These are phyloP conservation scores for Potamarius usumacintae DNA, from an alignment of 2,113 vertebrate genomes.

Conservation along the genomic window DNA sequence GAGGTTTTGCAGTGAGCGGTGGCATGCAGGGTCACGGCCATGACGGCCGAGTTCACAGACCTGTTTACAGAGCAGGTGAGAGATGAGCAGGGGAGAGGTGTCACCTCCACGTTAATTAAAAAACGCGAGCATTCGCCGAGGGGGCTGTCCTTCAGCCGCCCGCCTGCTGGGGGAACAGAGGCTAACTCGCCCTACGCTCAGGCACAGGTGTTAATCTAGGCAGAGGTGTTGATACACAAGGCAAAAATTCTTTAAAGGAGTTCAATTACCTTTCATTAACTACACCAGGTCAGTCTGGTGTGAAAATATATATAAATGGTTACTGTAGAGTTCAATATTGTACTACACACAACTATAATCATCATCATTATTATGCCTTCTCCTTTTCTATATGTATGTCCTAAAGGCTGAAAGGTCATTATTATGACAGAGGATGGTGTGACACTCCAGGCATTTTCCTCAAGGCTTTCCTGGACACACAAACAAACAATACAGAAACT, in stretches of 20 bases:
- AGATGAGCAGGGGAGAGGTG: constrained; percentile 66
- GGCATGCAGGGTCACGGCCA: constrained; percentile 73
- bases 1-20: constrained; percentile 77
- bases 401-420: not conserved
- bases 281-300: not conserved
- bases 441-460: constrained; percentile 24
- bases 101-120: constrained; percentile 71
- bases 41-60: constrained; percentile 65
- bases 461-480: constrained; percentile 44
- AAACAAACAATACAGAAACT: not conserved
- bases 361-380: not conserved
- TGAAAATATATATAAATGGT: constrained; percentile 5
- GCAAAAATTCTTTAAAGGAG: constrained; percentile 34
- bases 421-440: constrained; percentile 7
- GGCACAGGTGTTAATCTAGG: constrained; percentile 38
- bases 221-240: constrained; percentile 36
- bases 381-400: not conserved
- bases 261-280: constrained; percentile 28
- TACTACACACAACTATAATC: not conserved
- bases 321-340: not conserved
- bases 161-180: constrained; percentile 49
- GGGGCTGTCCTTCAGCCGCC: constrained; percentile 66
- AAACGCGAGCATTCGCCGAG: constrained; percentile 58
- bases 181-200: constrained; percentile 31
- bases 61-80: constrained; percentile 75